Conservation (phyloP, 2,113 vertebrate species). For the Lates calcarifer region DNA sequence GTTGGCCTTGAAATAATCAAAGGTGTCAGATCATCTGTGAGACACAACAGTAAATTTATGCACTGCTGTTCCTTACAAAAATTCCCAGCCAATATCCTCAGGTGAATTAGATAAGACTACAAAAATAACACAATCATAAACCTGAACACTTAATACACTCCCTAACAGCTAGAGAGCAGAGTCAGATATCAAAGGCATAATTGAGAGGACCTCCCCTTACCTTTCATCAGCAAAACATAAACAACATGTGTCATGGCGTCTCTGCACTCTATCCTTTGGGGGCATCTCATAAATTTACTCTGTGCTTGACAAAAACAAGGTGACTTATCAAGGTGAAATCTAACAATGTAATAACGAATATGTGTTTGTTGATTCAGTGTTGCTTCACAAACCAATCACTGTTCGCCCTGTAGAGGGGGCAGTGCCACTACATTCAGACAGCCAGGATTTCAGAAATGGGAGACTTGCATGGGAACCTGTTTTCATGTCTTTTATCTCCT, state of each 20-base stretch:
- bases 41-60: conserved; percentile 41
- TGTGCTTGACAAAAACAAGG: background rate
- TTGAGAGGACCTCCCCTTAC: background rate
- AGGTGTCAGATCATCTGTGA: conserved; percentile 30
- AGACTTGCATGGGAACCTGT: conserved; percentile 57
- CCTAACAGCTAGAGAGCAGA: conserved; percentile 9
- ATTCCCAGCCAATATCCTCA: conserved; percentile 14
- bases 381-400: too few relatives aligned
- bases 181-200: conserved; percentile 32
- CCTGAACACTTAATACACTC: conserved; percentile 16
- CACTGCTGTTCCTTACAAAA: background rate
- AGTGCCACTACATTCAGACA: background rate
- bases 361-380: background rate
- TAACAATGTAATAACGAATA: background rate
- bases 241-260: conserved; percentile 39
- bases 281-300: conserved; percentile 4
- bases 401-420: conserved; percentile 58
- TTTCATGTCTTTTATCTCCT: conserved; percentile 58
- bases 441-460: background rate
- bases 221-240: conserved; percentile 52
- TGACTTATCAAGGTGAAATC: background rate
- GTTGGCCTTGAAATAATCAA: conserved; percentile 24
- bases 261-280: conserved; percentile 40
- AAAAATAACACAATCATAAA: conserved; percentile 41
- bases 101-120: conserved; percentile 54